phyloP scores from a whole-genome alignment of 1,140 invertebrate genomes.

The Venturia canescens region DNA sequence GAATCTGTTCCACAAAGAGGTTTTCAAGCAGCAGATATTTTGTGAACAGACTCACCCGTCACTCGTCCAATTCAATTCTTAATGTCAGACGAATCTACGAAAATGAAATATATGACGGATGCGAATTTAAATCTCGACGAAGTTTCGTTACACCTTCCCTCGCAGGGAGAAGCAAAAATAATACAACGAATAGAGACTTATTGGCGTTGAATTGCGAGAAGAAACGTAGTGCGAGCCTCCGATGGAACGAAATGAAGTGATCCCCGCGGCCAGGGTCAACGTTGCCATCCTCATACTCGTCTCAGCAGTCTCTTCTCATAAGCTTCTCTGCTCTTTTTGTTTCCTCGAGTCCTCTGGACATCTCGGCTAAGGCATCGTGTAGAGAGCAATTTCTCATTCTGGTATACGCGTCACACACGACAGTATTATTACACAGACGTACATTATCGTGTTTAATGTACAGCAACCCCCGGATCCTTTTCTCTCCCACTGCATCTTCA shows the following conservation, averaged over 20 bases:
- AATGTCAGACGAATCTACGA: too few species aligned
- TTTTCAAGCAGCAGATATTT: too few species aligned
- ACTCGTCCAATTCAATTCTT: too few species aligned
- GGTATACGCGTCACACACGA: not conserved
- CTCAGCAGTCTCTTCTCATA: slow-evolving; percentile 18
- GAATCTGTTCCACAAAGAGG: too few species aligned
- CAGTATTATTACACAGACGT: not conserved
- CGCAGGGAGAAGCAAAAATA: too few species aligned
- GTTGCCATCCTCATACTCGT: slow-evolving; percentile 63
- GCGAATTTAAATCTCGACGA: too few species aligned
- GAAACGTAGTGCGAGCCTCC: not conserved
- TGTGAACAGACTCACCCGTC: too few species aligned
- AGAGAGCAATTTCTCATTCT: not conserved
- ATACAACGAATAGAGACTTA: not conserved
- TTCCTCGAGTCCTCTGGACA: not conserved
- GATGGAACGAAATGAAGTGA: not conserved
- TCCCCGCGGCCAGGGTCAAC: slow-evolving; percentile 8
- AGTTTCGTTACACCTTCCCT: too few species aligned
- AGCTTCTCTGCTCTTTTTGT: not conserved
- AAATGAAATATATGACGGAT: too few species aligned
- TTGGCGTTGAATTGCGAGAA: not conserved
- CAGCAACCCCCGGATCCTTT: not conserved
- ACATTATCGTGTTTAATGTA: not conserved
- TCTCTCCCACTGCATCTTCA: slow-evolving; percentile 5
- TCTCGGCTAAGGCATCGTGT: not conserved